phyloP scores from a whole-genome alignment of 2,113 vertebrate species.

The Addax nasomaculatus region DNA sequence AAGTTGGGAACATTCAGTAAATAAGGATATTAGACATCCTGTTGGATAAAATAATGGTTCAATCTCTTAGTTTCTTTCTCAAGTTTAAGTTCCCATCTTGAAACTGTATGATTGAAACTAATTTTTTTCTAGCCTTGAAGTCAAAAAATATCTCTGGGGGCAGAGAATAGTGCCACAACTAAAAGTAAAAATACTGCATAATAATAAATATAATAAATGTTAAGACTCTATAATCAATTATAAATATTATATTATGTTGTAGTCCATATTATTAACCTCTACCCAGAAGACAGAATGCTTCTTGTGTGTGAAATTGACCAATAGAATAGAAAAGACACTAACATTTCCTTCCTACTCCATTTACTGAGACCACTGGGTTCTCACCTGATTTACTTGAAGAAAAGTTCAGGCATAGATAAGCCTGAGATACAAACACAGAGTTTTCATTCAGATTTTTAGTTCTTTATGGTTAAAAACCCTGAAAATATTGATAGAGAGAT shows the following conservation, averaged over 20 bases:
- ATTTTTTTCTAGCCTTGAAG: neutral
- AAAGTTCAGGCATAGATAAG: neutral
- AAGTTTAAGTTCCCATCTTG: neutral
- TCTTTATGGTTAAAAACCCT: neutral
- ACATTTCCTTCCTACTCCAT: neutral
- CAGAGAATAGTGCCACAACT: neutral
- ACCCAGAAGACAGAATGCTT: neutral
- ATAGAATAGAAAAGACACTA: neutral
- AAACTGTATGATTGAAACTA: neutral
- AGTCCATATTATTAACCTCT: neutral
- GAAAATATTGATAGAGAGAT: neutral
- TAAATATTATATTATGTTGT: neutral
- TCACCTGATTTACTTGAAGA: neutral
- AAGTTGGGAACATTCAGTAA: neutral
- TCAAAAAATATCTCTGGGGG: neutral
- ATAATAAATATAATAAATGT: neutral
- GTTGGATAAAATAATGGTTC: neutral
- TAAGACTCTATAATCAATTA: neutral
- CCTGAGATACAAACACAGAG: neutral
- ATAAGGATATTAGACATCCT: neutral
- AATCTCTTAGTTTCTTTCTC: neutral
- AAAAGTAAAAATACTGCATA: neutral
- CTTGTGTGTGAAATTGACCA: neutral
- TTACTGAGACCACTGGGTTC: neutral
- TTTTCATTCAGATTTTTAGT: neutral